phyloP scores from a whole-genome alignment of 2,888 invertebrate species.

The Eupeodes luniger region DNA sequence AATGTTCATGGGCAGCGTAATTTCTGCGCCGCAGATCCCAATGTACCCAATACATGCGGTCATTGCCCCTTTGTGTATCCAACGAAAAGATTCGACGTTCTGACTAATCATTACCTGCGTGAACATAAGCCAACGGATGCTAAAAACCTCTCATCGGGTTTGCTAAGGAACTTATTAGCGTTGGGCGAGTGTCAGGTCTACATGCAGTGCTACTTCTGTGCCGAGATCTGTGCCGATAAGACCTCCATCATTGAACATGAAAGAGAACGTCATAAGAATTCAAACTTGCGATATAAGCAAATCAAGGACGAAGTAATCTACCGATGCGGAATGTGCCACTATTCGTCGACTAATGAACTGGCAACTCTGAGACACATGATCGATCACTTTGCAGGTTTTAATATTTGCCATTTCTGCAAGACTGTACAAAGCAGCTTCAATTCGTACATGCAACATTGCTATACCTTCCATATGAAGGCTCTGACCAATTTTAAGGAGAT shows the following conservation, averaged over 20 bases:
- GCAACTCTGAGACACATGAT: conserved; percentile 84
- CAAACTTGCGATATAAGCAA: conserved; percentile 78
- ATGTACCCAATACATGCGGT: conserved; percentile 77
- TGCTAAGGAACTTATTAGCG: conserved; percentile 76
- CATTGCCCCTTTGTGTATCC: conserved; percentile 78
- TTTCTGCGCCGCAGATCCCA: conserved; percentile 80
- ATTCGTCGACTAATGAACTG: conserved; percentile 81
- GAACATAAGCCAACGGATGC: conserved; percentile 79
- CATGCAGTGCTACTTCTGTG: conserved; percentile 80
- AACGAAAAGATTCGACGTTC: conserved; percentile 34
- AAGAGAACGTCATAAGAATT: conserved; percentile 71
- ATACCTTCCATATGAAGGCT: conserved; percentile 77
- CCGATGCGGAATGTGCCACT: conserved; percentile 84
- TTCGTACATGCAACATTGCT: conserved; percentile 81
- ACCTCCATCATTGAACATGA: conserved; percentile 79
- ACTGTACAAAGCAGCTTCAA: conserved; percentile 77
- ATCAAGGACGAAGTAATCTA: conserved; percentile 82
- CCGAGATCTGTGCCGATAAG: conserved; percentile 79
- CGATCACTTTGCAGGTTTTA: conserved; percentile 80
- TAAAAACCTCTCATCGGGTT: conserved; percentile 76
- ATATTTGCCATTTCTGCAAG: conserved; percentile 78
- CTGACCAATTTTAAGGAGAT: conserved; percentile 77
- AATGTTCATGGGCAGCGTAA: conserved; percentile 80
- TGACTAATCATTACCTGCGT: conserved; percentile 77
- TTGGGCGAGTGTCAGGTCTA: conserved; percentile 77